Conservation (phyloP, 2,113 vertebrate genomes). For the Pedetes capensis region DNA sequence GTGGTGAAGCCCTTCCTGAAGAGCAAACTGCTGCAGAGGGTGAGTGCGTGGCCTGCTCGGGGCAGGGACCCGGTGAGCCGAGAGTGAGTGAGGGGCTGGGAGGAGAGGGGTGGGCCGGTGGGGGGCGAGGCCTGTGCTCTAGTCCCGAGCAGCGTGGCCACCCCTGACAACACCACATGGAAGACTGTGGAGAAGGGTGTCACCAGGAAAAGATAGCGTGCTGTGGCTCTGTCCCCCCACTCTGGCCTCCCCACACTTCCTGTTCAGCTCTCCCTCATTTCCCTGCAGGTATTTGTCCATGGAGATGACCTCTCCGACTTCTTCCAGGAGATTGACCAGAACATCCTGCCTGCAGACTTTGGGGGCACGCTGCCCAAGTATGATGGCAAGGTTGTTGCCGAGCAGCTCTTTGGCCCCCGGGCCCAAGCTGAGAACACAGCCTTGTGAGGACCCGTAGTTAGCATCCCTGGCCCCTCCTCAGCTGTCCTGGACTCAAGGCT, state of each 20-base stretch:
- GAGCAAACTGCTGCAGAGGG: slow-evolving; percentile 96
- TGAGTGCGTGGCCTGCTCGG: slow-evolving; percentile 68
- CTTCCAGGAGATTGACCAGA: slow-evolving; percentile 90
- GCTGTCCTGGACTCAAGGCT: not conserved
- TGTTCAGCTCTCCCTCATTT: slow-evolving; percentile 19
- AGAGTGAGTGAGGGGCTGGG: not conserved
- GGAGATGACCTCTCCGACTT: slow-evolving; percentile 93
- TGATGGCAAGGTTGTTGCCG: slow-evolving; percentile 86
- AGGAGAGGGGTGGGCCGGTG: not conserved
- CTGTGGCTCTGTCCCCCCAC: not conserved
- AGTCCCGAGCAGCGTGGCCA: not conserved
- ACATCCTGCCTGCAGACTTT: slow-evolving; percentile 93
- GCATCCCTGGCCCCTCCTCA: not conserved
- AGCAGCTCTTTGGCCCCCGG: slow-evolving; percentile 90
- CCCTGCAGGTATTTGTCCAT: slow-evolving; percentile 91
- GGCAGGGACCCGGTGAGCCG: not conserved
- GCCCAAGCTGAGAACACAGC: slow-evolving; percentile 89
- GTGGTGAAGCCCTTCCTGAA: slow-evolving; percentile 98
- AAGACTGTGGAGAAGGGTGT: not conserved
- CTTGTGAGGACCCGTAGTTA: slow-evolving; percentile 82
- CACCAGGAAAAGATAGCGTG: not conserved
- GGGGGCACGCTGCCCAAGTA: slow-evolving; percentile 90
- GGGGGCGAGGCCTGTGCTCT: fast-evolving
- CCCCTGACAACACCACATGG: not conserved
- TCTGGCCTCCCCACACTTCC: fast-evolving